These are phyloP conservation scores for Cyprinodon brontotheroides DNA, from an alignment of 2,113 vertebrate species.

Conservation along the genomic window DNA sequence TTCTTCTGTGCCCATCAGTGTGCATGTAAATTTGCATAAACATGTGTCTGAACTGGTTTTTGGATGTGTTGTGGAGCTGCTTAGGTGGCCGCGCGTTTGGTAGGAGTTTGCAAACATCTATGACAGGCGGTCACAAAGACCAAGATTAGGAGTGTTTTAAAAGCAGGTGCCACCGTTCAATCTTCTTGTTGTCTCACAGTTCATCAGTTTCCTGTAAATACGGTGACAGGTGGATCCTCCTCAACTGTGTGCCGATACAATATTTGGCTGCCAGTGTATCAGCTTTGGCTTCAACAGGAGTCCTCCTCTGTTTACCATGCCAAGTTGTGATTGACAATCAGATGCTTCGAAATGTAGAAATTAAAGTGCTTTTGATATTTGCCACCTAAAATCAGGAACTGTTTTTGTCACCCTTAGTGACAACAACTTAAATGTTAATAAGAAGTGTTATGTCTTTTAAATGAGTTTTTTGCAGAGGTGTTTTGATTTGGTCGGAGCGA, in stretches of 20 bases:
- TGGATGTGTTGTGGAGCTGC: slow-evolving; percentile 10
- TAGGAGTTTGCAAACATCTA: slow-evolving; percentile 38
- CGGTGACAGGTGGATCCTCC: slow-evolving; percentile 46
- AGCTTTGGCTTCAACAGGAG: slow-evolving; percentile 23
- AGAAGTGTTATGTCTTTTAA: too few relatives aligned
- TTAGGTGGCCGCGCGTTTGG: slow-evolving; percentile 12
- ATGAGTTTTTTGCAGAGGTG: too few relatives aligned
- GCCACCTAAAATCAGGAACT: too few relatives aligned
- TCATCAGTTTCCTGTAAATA: slow-evolving; percentile 56
- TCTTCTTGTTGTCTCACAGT: slow-evolving; percentile 41
- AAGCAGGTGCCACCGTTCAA: slow-evolving; percentile 58
- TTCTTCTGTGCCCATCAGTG: neutral
- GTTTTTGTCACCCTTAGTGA: too few relatives aligned
- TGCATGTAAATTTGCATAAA: slow-evolving; percentile 45
- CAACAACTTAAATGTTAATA: too few relatives aligned
- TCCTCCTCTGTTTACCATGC: slow-evolving; percentile 21
- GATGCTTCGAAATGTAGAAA: slow-evolving; percentile 28
- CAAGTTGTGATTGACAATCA: slow-evolving; percentile 48
- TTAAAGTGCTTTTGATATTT: too few relatives aligned
- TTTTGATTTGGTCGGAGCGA: too few relatives aligned
- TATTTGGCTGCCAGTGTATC: slow-evolving; percentile 33
- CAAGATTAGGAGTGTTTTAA: slow-evolving; percentile 43
- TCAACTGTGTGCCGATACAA: slow-evolving; percentile 43
- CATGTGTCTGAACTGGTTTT: slow-evolving; percentile 37
- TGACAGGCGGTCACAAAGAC: slow-evolving; percentile 50